Conservation (phyloP, 1,140 invertebrate genomes). For the Ceratina calcarata region DNA sequence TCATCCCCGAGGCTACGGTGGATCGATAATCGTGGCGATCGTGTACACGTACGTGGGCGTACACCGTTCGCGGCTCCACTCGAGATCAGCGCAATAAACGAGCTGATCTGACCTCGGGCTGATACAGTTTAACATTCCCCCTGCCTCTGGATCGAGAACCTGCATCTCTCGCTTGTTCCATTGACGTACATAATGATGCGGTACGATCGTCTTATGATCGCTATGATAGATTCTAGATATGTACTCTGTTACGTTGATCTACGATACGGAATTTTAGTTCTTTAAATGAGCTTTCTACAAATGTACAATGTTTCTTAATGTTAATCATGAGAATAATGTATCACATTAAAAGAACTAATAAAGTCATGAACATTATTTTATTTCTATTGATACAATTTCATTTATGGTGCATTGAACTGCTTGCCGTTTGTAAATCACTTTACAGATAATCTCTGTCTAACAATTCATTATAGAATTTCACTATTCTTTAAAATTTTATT, state of each 20-base stretch:
- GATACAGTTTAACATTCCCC: constrained; percentile 45
- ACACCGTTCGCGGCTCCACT: constrained; percentile 14
- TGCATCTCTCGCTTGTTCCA: not conserved
- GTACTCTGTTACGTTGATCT: not conserved
- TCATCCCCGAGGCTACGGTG: not conserved
- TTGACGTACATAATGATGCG: not conserved
- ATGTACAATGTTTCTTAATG: too few relatives aligned
- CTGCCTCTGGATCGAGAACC: not conserved
- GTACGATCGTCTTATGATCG: not conserved
- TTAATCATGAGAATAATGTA: too few relatives aligned
- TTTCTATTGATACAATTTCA: too few relatives aligned
- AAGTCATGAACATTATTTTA: too few relatives aligned
- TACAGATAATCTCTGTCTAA: too few relatives aligned
- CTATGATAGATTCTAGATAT: not conserved
- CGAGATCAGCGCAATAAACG: constrained; percentile 35
- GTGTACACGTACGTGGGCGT: constrained; percentile 38
- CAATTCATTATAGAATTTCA: too few relatives aligned
- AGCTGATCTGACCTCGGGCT: constrained; percentile 35
- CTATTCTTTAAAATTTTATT: too few relatives aligned
- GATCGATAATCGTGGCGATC: constrained; percentile 37
- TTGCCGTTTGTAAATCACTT: too few relatives aligned
- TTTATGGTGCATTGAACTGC: too few relatives aligned
- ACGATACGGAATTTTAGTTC: not conserved
- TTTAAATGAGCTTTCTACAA: not conserved
- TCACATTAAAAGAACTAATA: too few relatives aligned